Base-by-base conservation (phyloP, 2,797 vertebrate species). In the Coendou prehensilis region DNA sequence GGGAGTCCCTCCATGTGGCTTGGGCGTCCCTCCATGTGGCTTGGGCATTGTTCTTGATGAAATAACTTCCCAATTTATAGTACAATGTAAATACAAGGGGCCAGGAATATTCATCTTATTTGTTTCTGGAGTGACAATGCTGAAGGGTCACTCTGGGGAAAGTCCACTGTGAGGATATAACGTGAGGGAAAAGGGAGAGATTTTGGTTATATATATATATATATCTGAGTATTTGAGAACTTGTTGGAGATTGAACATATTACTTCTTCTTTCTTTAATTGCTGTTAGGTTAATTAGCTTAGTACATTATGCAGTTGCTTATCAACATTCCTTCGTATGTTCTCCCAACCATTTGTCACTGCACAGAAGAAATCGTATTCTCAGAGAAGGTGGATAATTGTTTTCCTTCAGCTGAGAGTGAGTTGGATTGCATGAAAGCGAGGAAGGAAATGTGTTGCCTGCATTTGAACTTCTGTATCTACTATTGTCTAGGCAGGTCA, bases 221-320 rank as follows among this genome's bases (percentile, higher is more conserved):
- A 9, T 69, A 45, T 41, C 11, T 33, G 20, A 6, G 18, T 69
- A 91, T 93, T 73, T 82, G 52, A 59, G 47, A 76, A 76, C 20
- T 78, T 33, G 88, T 63, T 76, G 73, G 79, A 64, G 20, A 89
- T 15, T 69, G 37, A 57, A 33, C n/a, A 33, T 67, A 76, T 63
- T 63, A 75, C 63, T 75, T 84, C 5, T 75, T 87, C 5, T 57
- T 37, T 17, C 64, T 69, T 33, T 80, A 54, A 81, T 37, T 76
- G 52, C 80, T 84, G 26, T 76, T 78, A 93, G 71, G 56, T 47
- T 92, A 85, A 57, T 79, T 87, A 76, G 50, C 47, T 67, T 67
- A 84, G 28, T 73, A 89, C 61, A n/a, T 64, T 84, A 57, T 33
- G 11, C 52, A 71, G 81, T 89, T 81, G 11, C 23, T 85, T 93